These are phyloP conservation scores for Vandiemenella viatica DNA, from an alignment of 2,888 invertebrate species.

Conservation along the genomic window DNA sequence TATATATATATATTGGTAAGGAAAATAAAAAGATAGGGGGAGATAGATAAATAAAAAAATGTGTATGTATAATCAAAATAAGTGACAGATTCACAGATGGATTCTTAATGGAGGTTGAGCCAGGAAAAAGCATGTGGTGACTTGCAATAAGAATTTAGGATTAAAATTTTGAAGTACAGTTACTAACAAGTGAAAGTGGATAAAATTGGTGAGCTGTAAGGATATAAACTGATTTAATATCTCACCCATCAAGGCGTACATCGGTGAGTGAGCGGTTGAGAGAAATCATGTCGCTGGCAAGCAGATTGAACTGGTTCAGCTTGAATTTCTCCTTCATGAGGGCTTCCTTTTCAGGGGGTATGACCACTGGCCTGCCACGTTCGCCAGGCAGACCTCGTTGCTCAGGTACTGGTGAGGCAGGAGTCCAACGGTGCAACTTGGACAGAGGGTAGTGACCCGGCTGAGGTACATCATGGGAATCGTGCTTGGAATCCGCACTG, in stretches of 20 bases:
- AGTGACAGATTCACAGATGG: too few species aligned
- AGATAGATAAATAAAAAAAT: too few species aligned
- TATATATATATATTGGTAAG: too few species aligned
- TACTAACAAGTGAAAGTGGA: too few species aligned
- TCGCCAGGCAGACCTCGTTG: slow-evolving; percentile 69
- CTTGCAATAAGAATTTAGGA: too few species aligned
- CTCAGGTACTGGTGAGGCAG: slow-evolving; percentile 52
- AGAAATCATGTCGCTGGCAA: slow-evolving; percentile 96
- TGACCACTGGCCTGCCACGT: slow-evolving; percentile 78
- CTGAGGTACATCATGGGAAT: neutral
- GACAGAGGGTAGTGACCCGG: slow-evolving; percentile 28
- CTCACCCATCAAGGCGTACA: slow-evolving; percentile 81
- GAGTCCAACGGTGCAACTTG: slow-evolving; percentile 56
- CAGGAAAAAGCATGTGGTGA: too few species aligned
- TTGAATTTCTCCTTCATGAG: slow-evolving; percentile 91
- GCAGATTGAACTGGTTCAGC: slow-evolving; percentile 94
- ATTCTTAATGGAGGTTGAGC: too few species aligned
- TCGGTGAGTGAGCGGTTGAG: slow-evolving; percentile 89
- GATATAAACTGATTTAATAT: too few species aligned
- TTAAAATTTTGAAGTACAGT: too few species aligned
- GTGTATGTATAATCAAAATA: too few species aligned
- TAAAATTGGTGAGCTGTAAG: too few species aligned
- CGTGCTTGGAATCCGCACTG: neutral
- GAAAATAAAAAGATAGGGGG: too few species aligned
- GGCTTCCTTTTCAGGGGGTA: slow-evolving; percentile 72